Conservation (phyloP, 1,140 invertebrate species). For the Asbolus verrucosus region DNA sequence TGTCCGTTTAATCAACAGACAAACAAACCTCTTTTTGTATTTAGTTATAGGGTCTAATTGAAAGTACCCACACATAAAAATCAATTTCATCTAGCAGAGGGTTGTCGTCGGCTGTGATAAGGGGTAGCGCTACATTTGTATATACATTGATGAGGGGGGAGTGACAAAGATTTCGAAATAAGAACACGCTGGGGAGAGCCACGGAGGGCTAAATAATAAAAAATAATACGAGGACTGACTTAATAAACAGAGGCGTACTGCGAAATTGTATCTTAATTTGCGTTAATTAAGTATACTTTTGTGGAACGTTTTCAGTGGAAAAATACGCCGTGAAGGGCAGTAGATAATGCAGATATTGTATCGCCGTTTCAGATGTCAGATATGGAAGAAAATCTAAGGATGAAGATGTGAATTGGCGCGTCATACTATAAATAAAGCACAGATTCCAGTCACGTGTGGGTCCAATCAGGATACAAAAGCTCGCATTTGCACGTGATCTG, state of each 20-base stretch:
- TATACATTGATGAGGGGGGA: constrained; percentile 53
- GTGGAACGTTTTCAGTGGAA: no score
- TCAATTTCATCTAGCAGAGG: constrained; percentile 56
- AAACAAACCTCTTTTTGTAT: constrained; percentile 49
- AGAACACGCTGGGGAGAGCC: constrained; percentile 39
- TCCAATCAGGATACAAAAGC: constrained; percentile 61
- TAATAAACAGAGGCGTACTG: neutral
- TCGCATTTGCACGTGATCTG: constrained; percentile 61
- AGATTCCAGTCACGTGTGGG: constrained; percentile 60
- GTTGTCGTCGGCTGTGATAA: constrained; percentile 48
- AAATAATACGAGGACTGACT: constrained; percentile 3
- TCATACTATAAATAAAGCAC: constrained; percentile 39
- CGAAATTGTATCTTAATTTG: no score
- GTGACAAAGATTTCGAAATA: constrained; percentile 51
- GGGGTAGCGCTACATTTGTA: constrained; percentile 53
- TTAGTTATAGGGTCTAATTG: constrained; percentile 58
- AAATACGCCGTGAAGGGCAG: no score
- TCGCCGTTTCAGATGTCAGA: neutral
- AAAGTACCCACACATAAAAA: constrained; percentile 61
- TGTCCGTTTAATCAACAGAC: constrained; percentile 54
- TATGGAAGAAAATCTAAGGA: constrained; percentile 24
- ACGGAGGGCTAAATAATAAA: constrained; percentile 29
- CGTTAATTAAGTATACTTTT: no score
- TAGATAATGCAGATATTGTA: constrained; percentile 8
- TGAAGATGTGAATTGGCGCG: constrained; percentile 21